Base-by-base conservation (phyloP, 2,888 invertebrate genomes). In the Brachyopa scutellaris region DNA sequence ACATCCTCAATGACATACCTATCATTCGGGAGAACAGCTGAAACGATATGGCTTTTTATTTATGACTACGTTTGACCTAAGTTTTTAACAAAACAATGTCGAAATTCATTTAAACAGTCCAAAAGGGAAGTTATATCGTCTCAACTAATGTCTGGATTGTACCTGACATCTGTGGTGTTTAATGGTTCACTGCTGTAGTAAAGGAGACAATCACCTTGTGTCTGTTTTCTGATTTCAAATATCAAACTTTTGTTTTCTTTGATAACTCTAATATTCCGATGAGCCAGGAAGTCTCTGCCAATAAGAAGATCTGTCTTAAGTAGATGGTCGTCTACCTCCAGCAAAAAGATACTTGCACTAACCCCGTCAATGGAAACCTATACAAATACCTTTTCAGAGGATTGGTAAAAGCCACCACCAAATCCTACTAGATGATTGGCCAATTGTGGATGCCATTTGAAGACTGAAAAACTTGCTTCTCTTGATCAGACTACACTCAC, bases 1-100 rank as follows among this genome's bases (percentile, higher is more conserved):
- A n/a, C n/a, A n/a, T n/a, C n/a, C n/a, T n/a, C n/a, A n/a, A n/a
- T n/a, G n/a, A n/a, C n/a, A n/a, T n/a, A n/a, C n/a, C n/a, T n/a
- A n/a, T n/a, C n/a, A n/a, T n/a, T n/a, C n/a, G n/a, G n/a, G n/a
- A n/a, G n/a, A n/a, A n/a, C n/a, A n/a, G n/a, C n/a, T n/a, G n/a
- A 70, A 21, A 17, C 31, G 49, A 51, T 70, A 70, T 31, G 47
- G 57, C 23, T 49, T 70, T 19, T 33, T 70, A 11, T 59, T 70
- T n/a, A 70, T 38, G 0, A 49, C 23, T 19, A 26, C 45, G 0
- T 70, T 29, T 4, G 49, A 70, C 40, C 26, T 70, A 1, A 59
- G 26, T 59, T 49, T 40, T 70, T 70, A 0, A 49, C 40, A 42
- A 70, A 70, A n/a, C 59, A 59, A 3, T 26, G 2, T 9, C 70